Evolutionary conservation across 2,888 invertebrate species (phyloP), one percentile per base, ranked within the genome.

Genomic region (Coremacera marginata): DNA sequence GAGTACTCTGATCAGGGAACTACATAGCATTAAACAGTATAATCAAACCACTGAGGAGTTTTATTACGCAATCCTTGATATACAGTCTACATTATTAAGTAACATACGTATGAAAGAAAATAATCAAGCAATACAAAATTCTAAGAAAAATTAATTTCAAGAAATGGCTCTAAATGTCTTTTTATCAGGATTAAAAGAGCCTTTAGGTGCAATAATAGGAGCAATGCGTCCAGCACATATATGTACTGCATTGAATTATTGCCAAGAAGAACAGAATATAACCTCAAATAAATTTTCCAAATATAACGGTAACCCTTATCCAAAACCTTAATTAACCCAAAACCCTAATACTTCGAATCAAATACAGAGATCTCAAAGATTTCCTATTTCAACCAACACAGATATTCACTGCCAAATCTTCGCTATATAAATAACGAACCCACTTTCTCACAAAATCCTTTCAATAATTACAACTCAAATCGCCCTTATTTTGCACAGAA

Each of bases 81-180:
- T 81, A 16, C 77, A 80, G 34, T 52, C 81, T 0, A 70, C 82
- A 4, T 49, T 82, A 16, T 68, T 27, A 0, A 83, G 81, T 49
- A 78, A 80, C 62, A 65, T 82, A 4, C 70, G 79, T 25, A 78
- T 81, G 9, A 76, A 82, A 19, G 82, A 82, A 60, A 60, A 5
- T 3, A 75, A 82, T 67, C 1, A 2, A 52, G 77, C 71, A 8
- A 80, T 82, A 25, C 70, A 82, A 0, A 31, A 25, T 11, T 77
- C 80, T 14, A 82, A 82, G 74, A 51, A 77, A 52, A 51, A 55
- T 3, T 60, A 81, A 5, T 82, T 72, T 70, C 27, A 79, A n/a
- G 80, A 82, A 76, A 81, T 82, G 80, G 81, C 79, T 44, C 65
- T 82, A n/a, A 83, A 81, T 57, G 57, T 73, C 0, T 82, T 82